Conservation (phyloP, 2,113 vertebrate genomes). For the Pseudorhombus dupliciocellatus region DNA sequence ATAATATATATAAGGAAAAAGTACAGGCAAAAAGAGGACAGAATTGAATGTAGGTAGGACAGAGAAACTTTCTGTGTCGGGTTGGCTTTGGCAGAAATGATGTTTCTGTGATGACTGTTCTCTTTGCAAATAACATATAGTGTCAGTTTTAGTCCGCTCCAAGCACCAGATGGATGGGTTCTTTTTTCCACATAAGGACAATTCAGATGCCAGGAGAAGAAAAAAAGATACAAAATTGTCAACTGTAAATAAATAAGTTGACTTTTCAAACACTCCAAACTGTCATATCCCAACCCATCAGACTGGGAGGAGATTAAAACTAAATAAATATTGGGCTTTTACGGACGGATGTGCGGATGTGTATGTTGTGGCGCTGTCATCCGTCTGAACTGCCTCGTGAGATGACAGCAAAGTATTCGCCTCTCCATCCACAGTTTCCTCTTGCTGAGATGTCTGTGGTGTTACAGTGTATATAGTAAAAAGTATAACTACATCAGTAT, state of each 20-base stretch:
- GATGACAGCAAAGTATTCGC: conserved; percentile 31
- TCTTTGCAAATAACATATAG: conserved; percentile 65
- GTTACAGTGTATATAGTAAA: background rate
- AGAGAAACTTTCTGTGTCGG: conserved; percentile 36
- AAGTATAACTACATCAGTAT: too few relatives aligned
- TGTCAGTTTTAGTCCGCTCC: conserved; percentile 62
- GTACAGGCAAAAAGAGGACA: conserved; percentile 22
- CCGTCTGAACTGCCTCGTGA: conserved; percentile 29
- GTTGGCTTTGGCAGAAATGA: conserved; percentile 54
- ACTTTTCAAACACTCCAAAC: conserved; percentile 53
- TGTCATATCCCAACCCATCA: conserved; percentile 56
- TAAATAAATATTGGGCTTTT: conserved; percentile 53
- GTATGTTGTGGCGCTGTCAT: conserved; percentile 17
- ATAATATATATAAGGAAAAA: conserved; percentile 20
- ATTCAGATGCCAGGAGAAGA: conserved; percentile 50
- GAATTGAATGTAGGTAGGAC: conserved; percentile 11
- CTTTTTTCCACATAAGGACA: conserved; percentile 50
- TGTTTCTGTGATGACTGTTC: conserved; percentile 55
- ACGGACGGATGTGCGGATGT: conserved; percentile 18
- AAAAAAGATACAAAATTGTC: conserved; percentile 45
- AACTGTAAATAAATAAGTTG: conserved; percentile 54
- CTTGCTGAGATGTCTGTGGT: background rate
- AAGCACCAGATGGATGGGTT: conserved; percentile 57
- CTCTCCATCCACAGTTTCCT: conserved; percentile 4
- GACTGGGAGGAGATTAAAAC: conserved; percentile 55